Percentiles rank a stretch among this genome's conserved stretches.
Evolutionary conservation across 1,140 invertebrate species (phyloP).

Genomic region (Drosophila eugracilis): DNA sequence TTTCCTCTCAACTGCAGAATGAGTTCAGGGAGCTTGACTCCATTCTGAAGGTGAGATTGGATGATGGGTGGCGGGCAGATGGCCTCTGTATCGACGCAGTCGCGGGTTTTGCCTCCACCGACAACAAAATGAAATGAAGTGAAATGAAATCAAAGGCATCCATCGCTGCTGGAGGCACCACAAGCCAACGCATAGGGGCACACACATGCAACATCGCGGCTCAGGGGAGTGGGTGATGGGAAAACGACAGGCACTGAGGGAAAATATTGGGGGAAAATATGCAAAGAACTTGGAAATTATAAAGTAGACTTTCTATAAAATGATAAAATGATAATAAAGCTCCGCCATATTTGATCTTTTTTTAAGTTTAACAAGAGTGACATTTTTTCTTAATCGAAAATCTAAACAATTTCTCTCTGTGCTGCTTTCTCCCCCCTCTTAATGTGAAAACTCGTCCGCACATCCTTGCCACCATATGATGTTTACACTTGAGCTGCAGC

Average conservation of each 20-base stretch:
- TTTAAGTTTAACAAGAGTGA: too few species aligned
- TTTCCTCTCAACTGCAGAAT: slow-evolving; percentile 30
- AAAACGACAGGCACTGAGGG: slow-evolving; percentile 1
- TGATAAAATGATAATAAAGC: too few species aligned
- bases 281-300: too few species aligned
- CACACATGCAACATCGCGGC: slow-evolving; percentile 22
- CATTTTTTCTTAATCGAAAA: too few species aligned
- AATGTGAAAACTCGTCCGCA: slow-evolving; percentile 15
- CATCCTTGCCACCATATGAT: slow-evolving; percentile 60
- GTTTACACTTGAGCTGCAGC: slow-evolving; percentile 78
- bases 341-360: too few species aligned
- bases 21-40: slow-evolving; percentile 13
- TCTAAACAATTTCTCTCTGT: not conserved
- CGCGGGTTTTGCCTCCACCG: slow-evolving; percentile 45
- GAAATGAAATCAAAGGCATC: slow-evolving; percentile 82
- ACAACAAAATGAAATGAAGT: slow-evolving; percentile 79
- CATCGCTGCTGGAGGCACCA: slow-evolving; percentile 47
- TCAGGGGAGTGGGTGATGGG: slow-evolving; percentile 2
- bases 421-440: slow-evolving; percentile 2
- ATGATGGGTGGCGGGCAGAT: not conserved
- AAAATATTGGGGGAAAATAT: not conserved
- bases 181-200: slow-evolving; percentile 63
- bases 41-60: slow-evolving; percentile 5
- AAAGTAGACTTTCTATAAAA: too few species aligned
- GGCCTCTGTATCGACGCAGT: slow-evolving; percentile 27